Evolutionary conservation across 2,888 invertebrate genomes (phyloP).

Genomic region (Malthinus flaveolus): DNA sequence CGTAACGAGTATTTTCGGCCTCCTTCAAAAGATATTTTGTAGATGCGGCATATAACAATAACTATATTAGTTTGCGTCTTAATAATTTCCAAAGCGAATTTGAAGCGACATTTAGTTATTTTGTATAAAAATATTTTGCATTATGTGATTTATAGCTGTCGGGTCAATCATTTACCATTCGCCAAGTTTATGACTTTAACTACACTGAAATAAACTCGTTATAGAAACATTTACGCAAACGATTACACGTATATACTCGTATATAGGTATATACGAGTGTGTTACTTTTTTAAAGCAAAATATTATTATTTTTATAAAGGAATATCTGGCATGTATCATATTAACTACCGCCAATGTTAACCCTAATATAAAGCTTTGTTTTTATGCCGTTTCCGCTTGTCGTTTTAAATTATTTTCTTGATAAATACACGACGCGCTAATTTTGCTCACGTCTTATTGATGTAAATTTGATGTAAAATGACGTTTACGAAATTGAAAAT

Average conservation of each 20-base stretch:
- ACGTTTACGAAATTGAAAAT: constrained; percentile 15
- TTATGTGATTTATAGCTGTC: constrained; percentile 19
- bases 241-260: neutral
- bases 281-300: constrained; percentile 1
- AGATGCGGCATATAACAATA: neutral
- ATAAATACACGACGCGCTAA: constrained; percentile 36
- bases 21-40: too few species aligned
- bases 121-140: constrained; percentile 21
- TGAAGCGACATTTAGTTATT: constrained; percentile 1
- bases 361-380: constrained; percentile 19
- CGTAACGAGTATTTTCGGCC: too few species aligned
- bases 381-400: constrained; percentile 44
- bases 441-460: constrained; percentile 47
- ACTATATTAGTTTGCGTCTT: neutral
- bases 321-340: constrained; percentile 22
- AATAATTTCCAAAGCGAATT: too few species aligned
- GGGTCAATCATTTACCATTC: constrained; percentile 12
- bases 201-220: constrained; percentile 18
- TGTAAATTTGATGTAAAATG: constrained; percentile 16
- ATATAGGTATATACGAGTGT: too few species aligned
- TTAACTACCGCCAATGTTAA: constrained; percentile 17
- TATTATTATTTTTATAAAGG: constrained; percentile 27
- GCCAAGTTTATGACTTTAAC: constrained; percentile 23
- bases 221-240: neutral
- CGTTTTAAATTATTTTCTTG: constrained; percentile 42